Percentiles rank a stretch among this genome's conserved stretches.
Conservation (phyloP, 2,113 vertebrate species). For the Zosterops hypoxanthus region DNA sequence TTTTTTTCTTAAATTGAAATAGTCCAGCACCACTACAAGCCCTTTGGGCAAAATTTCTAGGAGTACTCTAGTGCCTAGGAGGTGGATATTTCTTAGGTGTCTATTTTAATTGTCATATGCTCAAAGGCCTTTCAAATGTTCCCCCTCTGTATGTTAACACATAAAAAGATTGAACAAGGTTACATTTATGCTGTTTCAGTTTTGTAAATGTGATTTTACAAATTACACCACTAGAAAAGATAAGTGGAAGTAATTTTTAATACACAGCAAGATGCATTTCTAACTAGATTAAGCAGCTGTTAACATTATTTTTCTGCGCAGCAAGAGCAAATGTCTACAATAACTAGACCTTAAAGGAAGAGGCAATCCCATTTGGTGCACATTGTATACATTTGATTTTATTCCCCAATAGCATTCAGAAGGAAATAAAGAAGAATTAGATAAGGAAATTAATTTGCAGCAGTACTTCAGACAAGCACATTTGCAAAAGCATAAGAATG, state of each 20-base stretch:
- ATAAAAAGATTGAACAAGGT: not conserved
- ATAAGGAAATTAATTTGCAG: constrained; percentile 56
- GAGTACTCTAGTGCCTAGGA: not conserved
- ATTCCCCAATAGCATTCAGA: not conserved
- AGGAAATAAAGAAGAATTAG: constrained; percentile 34
- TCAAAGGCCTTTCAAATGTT: constrained; percentile 2
- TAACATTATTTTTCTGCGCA: constrained; percentile 65
- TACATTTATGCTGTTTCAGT: constrained; percentile 44
- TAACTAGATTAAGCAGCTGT: constrained; percentile 74
- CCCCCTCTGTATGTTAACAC: not conserved
- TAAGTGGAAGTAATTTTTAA: constrained; percentile 77
- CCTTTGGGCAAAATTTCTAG: not conserved
- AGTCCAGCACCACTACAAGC: not conserved
- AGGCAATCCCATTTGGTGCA: not conserved
- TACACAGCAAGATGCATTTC: constrained; percentile 76
- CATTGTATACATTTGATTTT: constrained; percentile 12
- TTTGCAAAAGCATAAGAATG: not conserved
- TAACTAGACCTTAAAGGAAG: constrained; percentile 42
- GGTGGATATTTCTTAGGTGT: not conserved
- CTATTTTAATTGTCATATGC: not conserved
- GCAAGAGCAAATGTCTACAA: constrained; percentile 42
- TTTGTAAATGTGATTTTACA: constrained; percentile 67
- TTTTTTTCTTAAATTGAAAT: constrained; percentile 1
- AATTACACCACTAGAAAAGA: constrained; percentile 61
- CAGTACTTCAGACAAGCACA: not conserved